A percentile compares a stretch with the other conserved stretches of the same genome.
Conservation (phyloP, 1,140 invertebrate genomes). For the Polyergus mexicanus region DNA sequence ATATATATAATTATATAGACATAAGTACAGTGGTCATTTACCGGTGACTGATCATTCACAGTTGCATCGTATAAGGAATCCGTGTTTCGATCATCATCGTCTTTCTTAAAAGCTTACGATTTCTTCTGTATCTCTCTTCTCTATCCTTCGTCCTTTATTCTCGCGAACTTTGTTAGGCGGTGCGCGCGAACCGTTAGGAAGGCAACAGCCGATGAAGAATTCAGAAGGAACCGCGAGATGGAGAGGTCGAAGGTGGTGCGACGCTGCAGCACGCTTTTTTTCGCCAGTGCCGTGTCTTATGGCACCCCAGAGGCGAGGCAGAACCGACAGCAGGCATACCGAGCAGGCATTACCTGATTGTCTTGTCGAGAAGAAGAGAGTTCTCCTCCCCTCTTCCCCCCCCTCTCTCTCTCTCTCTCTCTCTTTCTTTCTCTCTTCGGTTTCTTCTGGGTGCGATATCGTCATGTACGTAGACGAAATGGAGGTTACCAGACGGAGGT, state of each 20-base stretch:
- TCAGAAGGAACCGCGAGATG: slow-evolving; percentile 61
- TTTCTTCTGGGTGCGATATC: slow-evolving; percentile 51
- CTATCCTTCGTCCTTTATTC: not conserved
- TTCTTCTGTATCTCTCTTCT: not conserved
- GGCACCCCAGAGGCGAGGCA: slow-evolving; percentile 80
- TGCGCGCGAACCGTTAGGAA: slow-evolving; percentile 41
- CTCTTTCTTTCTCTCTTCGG: slow-evolving; percentile 15
- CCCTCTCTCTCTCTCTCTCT: not conserved
- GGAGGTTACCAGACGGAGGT: slow-evolving; percentile 42
- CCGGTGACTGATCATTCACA: not conserved
- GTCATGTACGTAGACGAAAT: slow-evolving; percentile 39
- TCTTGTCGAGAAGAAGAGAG: slow-evolving; percentile 72
- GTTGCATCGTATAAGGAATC: not conserved
- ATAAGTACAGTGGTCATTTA: not conserved
- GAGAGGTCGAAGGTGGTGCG: slow-evolving; percentile 67
- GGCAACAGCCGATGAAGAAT: slow-evolving; percentile 73
- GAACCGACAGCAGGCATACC: slow-evolving; percentile 80
- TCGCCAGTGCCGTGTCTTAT: slow-evolving; percentile 76
- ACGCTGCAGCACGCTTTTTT: slow-evolving; percentile 65
- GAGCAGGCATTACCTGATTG: slow-evolving; percentile 86
- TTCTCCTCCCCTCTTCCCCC: not conserved
- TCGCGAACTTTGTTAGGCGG: slow-evolving; percentile 6
- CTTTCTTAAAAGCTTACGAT: not conserved
- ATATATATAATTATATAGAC: not conserved
- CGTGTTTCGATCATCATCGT: not conserved